Base-by-base conservation (phyloP, 2,888 invertebrate genomes). In the Oeneis ivallda region DNA sequence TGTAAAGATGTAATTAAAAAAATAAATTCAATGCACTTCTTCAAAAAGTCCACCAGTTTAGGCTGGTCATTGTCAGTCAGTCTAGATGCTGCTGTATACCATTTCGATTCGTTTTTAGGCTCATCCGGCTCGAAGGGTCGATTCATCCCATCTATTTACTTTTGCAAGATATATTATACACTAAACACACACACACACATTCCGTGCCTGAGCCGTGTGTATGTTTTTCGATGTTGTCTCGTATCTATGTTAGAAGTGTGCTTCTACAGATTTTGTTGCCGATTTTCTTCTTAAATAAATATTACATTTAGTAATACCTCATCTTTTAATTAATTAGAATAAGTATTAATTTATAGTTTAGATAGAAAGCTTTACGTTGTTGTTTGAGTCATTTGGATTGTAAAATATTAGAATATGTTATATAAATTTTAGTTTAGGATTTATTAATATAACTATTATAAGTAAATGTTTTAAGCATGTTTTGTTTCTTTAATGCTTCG, bases 211-310 rank as follows among this genome's bases (percentile, higher is more conserved):
- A 58, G 65, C 65, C 65, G 65, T 62, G 50, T 63, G 63, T 56
- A 71, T 66, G 66, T 65, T 53, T 56, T 49, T 83, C 76, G 78
- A 75, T 85, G 84, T 85, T 80, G 85, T 85, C 72, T 76, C 75
- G 82, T 84, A 61, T 76, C 70, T 71, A 68, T 77, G 77, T 78
- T 50, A 63, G 62, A 64, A 64, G 62, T 65, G 56, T 66, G 58
- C 68, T 72, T 64, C 68, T 47, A 49, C 49, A 39, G 66, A 65
- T 68, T 67, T 65, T 71, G 62, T 68, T 69, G 74, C 70, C 69
- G 63, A 65, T 17, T 58, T 59, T 26, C 41, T 26, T 53, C 11
- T 45, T 45, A 26, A 11, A 26, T 54, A 11, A 61, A 19, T 43
- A 43, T 43, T 54, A 54, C 37, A 15, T 15, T 61, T 52, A 47